Evolutionary conservation across 2,797 vertebrate genomes (phyloP).

Genomic region (Ctenopoma multispine): DNA sequence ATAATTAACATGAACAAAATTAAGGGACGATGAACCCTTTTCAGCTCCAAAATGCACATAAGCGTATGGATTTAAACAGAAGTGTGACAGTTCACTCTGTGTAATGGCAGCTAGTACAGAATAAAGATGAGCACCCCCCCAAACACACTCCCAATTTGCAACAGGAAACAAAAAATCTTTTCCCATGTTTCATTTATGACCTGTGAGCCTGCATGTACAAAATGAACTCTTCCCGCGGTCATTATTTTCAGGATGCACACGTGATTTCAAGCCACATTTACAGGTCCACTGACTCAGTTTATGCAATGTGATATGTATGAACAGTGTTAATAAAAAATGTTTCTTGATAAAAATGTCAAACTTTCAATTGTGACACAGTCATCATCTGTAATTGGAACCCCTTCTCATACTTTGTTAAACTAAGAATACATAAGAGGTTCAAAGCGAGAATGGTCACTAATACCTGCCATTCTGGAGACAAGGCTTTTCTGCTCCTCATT

Average conservation of each 20-base stretch:
- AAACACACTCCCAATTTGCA: slow-evolving; percentile 4
- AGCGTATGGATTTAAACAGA: slow-evolving; percentile 30
- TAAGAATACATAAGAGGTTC: not conserved
- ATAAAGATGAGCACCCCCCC: slow-evolving; percentile 18
- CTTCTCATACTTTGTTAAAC: not conserved
- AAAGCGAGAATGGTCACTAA: no score
- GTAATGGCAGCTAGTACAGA: slow-evolving; percentile 37
- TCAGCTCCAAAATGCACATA: not conserved
- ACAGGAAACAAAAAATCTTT: slow-evolving; percentile 45
- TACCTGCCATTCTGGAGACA: no score
- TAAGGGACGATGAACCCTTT: not conserved
- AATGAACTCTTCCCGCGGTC: slow-evolving; percentile 38
- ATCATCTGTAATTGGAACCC: not conserved
- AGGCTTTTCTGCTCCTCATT: slow-evolving; percentile 27
- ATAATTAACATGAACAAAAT: not conserved
- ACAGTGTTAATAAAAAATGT: not conserved
- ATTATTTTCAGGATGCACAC: slow-evolving; percentile 24
- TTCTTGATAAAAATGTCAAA: slow-evolving; percentile 2
- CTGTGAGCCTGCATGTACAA: slow-evolving; percentile 45
- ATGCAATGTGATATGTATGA: slow-evolving; percentile 2
- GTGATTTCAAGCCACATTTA: not conserved
- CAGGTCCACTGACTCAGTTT: slow-evolving; percentile 25
- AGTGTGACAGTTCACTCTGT: slow-evolving; percentile 28
- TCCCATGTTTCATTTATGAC: slow-evolving; percentile 70
- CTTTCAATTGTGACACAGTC: not conserved